Base-by-base conservation (phyloP, 35 echinoderm and acorn worm species). In the Acanthaster planci region DNA sequence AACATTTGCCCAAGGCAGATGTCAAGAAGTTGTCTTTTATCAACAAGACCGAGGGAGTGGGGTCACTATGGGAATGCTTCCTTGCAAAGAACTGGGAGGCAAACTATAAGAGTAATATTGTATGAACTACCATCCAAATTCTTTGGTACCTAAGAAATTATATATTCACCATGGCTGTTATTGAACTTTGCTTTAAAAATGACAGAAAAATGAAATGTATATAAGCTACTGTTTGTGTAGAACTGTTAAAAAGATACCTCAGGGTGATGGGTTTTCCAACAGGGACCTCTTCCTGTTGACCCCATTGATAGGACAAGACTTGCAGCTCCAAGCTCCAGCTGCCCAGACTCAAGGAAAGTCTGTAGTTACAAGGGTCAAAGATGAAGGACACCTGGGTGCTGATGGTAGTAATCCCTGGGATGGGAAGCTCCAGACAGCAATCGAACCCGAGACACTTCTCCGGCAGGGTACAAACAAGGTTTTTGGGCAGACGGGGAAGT, bases 381-480 rank as follows among this genome's bases (percentile, higher is more conserved):
- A 83, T 83, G 42, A 83, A 83, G 51, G 51, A 83, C 29, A 83
- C 52, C 9, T 37, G 26, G 27, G 80, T 58, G 34, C 32, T 83
- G 21, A 83, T 36, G 23, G 60, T 18, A 35, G 29, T 38, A 53
- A n/a, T 19, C 5, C 52, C 80, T 10, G 52, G 52, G 80, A 83
- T 56, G 50, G 52, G 51, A 19, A 83, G 55, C 32, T 83, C 80
- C 0, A 83, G 35, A 83, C 80, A 83, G 54, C 80, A 83, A 57
- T 83, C 80, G 37, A 83, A 83, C 35, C 80, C 80, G n/a, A 83
- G 80, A 40, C 80, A 83, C 30, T 58, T 58, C 54, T 83, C 80
- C 10, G 27, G 54, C 29, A 57, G 54, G 21, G 80, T 83, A 34
- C 80, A 83, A 0, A 83, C 29, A 21, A 83, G 52, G 51, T 83